Conservation (phyloP, 2,888 invertebrate species). For the Lutraria lutraria region DNA sequence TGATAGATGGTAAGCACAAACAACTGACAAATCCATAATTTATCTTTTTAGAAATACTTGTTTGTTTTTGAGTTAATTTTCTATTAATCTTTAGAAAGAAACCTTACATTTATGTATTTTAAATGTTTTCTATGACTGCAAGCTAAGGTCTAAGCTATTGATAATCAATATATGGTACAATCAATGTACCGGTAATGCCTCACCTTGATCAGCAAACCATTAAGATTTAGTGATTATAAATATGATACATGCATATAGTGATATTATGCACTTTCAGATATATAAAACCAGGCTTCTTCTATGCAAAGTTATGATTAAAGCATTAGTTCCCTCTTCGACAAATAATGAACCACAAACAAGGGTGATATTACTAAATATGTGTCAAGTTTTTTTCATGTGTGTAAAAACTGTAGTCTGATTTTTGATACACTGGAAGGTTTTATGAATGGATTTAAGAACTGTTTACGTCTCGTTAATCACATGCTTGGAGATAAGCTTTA, state of each 20-base stretch:
- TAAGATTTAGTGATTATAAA: background rate
- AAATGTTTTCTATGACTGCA: background rate
- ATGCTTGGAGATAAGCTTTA: too few relatives aligned
- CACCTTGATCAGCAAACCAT: background rate
- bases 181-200: too few relatives aligned
- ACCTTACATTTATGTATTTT: background rate
- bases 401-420: too few relatives aligned
- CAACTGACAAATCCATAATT: background rate
- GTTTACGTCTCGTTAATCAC: too few relatives aligned
- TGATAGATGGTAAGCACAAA: background rate
- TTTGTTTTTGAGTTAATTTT: background rate
- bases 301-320: background rate
- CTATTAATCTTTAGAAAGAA: background rate
- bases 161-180: background rate
- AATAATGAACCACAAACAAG: too few relatives aligned
- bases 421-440: too few relatives aligned
- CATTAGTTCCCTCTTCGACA: too few relatives aligned
- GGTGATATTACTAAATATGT: too few relatives aligned
- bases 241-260: background rate
- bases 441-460: too few relatives aligned
- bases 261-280: background rate
- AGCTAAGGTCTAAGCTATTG: background rate
- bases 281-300: background rate
- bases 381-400: too few relatives aligned
- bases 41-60: background rate